Percentiles rank a stretch among this genome's conserved stretches.
phyloP scores from a whole-genome alignment of 2,797 vertebrate genomes.

The Leptodactylus fallax region DNA sequence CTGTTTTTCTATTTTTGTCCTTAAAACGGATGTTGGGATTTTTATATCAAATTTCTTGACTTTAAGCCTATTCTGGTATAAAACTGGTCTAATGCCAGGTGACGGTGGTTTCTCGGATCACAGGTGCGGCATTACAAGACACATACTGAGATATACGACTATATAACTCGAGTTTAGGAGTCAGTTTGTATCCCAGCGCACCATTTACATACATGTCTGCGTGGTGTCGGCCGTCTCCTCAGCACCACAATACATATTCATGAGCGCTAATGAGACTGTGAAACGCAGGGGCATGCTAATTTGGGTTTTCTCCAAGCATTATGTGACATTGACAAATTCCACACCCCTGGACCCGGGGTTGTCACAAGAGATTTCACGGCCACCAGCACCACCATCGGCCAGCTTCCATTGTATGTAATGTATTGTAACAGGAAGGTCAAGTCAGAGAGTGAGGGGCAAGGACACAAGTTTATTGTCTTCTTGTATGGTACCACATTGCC shows the following conservation, averaged over 20 bases:
- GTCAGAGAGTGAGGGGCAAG: neutral
- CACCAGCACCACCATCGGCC: neutral
- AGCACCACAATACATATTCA: conserved; percentile 2
- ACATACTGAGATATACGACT: neutral
- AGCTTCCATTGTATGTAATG: neutral
- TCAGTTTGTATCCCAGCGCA: neutral
- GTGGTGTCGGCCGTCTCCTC: neutral
- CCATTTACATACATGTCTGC: neutral
- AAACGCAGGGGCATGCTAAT: neutral
- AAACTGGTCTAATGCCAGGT: neutral
- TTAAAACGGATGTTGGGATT: neutral
- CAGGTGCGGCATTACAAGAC: neutral
- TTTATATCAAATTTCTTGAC: neutral
- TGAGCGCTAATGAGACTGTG: neutral
- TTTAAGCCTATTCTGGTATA: neutral
- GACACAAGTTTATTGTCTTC: neutral
- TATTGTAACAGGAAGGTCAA: neutral
- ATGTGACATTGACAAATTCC: neutral
- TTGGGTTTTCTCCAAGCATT: neutral
- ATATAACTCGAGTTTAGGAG: neutral
- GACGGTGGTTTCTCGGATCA: neutral
- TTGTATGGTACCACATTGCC: no score
- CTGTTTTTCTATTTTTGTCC: neutral
- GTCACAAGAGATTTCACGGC: neutral
- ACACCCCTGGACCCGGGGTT: neutral